Conservation (phyloP, 2,113 vertebrate species). For the Hiodon alosoides region DNA sequence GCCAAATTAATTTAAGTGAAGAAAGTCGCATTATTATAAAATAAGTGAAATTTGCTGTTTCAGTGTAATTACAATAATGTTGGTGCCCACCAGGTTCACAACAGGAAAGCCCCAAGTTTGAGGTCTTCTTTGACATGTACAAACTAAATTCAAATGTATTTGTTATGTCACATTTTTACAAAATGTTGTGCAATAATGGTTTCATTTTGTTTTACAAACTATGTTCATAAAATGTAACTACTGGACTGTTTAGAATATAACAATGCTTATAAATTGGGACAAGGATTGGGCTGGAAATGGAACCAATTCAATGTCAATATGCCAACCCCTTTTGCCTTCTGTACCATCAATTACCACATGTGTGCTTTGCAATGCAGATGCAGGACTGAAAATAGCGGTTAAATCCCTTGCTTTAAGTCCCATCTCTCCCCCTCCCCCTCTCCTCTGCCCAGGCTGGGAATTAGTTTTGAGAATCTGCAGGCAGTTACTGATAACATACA, state of each 20-base stretch:
- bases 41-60: too few relatives aligned
- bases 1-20: too few relatives aligned
- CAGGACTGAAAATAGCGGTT: slow-evolving; percentile 36
- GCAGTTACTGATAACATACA: slow-evolving; percentile 48
- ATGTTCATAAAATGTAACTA: too few relatives aligned
- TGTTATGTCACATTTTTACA: too few relatives aligned
- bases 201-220: too few relatives aligned
- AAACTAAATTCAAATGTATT: too few relatives aligned
- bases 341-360: slow-evolving; percentile 39
- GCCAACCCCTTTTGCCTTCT: slow-evolving; percentile 33
- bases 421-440: slow-evolving; percentile 13
- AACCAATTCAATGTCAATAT: slow-evolving; percentile 21
- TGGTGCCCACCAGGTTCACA: too few relatives aligned
- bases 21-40: too few relatives aligned
- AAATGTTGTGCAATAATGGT: too few relatives aligned
- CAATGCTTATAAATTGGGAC: slow-evolving; percentile 29
- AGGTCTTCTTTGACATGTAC: too few relatives aligned
- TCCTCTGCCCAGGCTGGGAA: slow-evolving; percentile 42
- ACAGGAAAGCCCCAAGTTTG: too few relatives aligned
- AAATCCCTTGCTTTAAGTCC: slow-evolving; percentile 44
- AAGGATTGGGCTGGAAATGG: slow-evolving; percentile 25
- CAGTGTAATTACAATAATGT: too few relatives aligned
- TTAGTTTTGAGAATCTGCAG: slow-evolving; percentile 49
- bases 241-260: not conserved
- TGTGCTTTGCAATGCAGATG: slow-evolving; percentile 50